Evolutionary conservation across 2,888 invertebrate species (phyloP), one percentile per base, ranked within the genome.

Genomic region (Ormyrus thymus): DNA sequence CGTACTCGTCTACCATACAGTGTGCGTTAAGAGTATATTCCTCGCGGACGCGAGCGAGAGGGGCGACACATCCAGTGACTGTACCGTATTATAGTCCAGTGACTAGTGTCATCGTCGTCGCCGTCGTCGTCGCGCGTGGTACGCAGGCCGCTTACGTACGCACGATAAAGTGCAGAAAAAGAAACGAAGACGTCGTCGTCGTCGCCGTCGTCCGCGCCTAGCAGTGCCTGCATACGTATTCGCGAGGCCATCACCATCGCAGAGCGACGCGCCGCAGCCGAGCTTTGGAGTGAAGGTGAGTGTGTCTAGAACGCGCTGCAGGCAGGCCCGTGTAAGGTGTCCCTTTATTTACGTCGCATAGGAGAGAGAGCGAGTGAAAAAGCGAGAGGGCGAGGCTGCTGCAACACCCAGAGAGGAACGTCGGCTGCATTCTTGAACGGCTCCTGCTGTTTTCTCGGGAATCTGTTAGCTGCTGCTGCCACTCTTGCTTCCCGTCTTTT

Each of bases 291-390:
- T 29, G 10, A 68, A 72, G 72, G 62, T 62, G 43, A 59, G 75
- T 75, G 7, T 75, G 15, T 58, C 48, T 7, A 65, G 65, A 65
- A 8, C 48, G 59, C 50, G 46, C 11, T 6, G 45, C 13, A 8
- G 45, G 29, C 51, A 11, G 29, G 29, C 53, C 53, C 11, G 10
- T 55, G 64, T 72, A 72, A 62, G 46, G 62, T 76, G 62, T 76
- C 62, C 68, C 66, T 75, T 61, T 69, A 69, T 76, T 62, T 68
- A 69, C 69, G 29, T 29, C 48, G 51, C 6, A 13, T 46, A n/a
- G 13, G 53, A 59, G 48, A 59, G 56, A 15, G 68, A 55, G 15
- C 9, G 15, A 70, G 29, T 46, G 43, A 48, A 50, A 65, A 51
- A 51, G 48, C 10, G 48, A 64, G 64, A 74, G 58, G 73, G 73